Evolutionary conservation across 2,797 vertebrate genomes (phyloP).

Genomic region (Ataeniobius toweri): DNA sequence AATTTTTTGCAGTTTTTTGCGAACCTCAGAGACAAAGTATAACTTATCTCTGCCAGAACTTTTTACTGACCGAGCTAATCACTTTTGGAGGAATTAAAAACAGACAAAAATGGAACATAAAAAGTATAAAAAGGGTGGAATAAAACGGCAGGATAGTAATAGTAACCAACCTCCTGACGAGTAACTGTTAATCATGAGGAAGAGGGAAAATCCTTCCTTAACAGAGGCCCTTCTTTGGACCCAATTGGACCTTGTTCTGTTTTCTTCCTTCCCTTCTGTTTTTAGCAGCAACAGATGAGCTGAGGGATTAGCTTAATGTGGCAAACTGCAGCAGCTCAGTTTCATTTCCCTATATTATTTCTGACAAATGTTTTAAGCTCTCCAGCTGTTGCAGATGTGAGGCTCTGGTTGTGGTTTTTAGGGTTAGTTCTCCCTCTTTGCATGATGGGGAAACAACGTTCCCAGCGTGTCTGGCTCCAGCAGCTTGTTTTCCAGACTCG

Average conservation of each 20-base stretch:
- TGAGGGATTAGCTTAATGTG: not conserved
- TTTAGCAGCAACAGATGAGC: not conserved
- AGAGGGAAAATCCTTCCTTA: too few species aligned
- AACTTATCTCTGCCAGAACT: not conserved
- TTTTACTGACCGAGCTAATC: not conserved
- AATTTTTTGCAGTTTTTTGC: too few species aligned
- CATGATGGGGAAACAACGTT: slow-evolving; percentile 5
- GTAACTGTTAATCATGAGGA: not conserved
- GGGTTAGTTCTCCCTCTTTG: not conserved
- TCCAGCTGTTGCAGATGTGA: slow-evolving; percentile 23
- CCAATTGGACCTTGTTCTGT: not conserved
- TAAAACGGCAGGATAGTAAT: not conserved
- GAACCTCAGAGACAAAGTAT: too few species aligned
- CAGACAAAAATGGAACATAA: too few species aligned
- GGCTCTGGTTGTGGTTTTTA: slow-evolving; percentile 12
- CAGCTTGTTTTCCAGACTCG: not conserved
- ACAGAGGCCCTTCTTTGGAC: not conserved
- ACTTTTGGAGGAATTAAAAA: not conserved
- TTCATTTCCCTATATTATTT: not conserved
- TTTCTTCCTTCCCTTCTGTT: not conserved
- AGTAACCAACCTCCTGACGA: not conserved
- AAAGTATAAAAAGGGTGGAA: not conserved
- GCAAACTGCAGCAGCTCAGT: not conserved
- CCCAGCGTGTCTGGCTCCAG: not conserved
- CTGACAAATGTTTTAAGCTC: not conserved